Evolutionary conservation across 2,113 vertebrate genomes (phyloP), one percentile per base, ranked within the genome.

Genomic region (Lonchura striata): DNA sequence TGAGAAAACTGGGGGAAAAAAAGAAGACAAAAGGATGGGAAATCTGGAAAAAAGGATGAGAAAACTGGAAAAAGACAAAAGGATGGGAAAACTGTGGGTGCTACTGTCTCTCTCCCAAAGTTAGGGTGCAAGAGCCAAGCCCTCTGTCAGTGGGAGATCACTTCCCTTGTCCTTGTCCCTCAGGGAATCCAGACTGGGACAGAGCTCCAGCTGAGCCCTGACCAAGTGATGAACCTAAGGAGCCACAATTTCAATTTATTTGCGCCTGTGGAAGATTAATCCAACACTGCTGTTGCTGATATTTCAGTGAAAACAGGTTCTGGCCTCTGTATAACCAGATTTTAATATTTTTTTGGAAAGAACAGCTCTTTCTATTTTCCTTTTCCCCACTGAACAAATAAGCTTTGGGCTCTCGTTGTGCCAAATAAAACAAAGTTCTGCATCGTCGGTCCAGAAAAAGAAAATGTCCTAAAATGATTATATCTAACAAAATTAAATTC

Each of bases 401-500:
- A 93, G 49, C 71, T 60, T 30, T 7, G 31, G n/a, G 47, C 49
- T 82, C 88, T 77, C 37, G 9, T 77, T 56, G 37, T 35, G 56
- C 95, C 87, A 95, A 96, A 92, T 61, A 44, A 93, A 96, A 81
- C 64, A 70, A 92, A 92, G 81, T 64, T 86, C 68, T 84, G 82
- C 90, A 69, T 44, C 1, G 1, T 60, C 37, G 53, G 92, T 79
- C 76, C 50, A 82, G 75, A 35, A 61, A 91, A 83, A 81, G 71
- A 86, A 87, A 77, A 71, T 15, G 72, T 57, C 92, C 90, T 84
- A 84, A 90, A 95, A 82, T 61, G 18, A 96, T 90, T 95, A 42
- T 42, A 96, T 92, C 64, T 94, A 92, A 96, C 86, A 90, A 96
- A 97, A 95, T 95, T 93, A 94, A 95, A 96, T 81, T 93, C 90